These are phyloP conservation scores for Phaetusa simplex DNA, from an alignment of 2,113 vertebrate species.

Conservation along the genomic window DNA sequence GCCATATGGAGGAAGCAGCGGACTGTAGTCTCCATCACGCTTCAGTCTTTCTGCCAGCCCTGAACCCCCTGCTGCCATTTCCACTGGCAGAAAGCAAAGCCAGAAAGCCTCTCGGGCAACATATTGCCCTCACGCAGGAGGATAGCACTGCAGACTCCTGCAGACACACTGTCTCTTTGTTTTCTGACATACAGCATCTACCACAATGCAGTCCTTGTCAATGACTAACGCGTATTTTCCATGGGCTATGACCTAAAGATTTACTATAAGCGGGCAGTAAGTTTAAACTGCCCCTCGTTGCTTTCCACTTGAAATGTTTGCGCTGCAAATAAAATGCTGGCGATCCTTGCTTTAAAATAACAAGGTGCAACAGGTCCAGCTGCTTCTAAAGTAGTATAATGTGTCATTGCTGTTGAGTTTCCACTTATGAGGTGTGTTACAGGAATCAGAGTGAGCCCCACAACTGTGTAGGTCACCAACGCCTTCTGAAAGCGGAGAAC, in stretches of 20 bases:
- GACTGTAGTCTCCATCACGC: accelerated
- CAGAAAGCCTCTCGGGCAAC: background rate
- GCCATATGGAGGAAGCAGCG: background rate
- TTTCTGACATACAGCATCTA: background rate
- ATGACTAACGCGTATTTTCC: accelerated
- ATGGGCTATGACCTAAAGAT: background rate
- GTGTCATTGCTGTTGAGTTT: background rate
- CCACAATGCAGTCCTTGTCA: background rate
- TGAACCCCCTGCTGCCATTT: accelerated
- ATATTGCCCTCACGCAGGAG: background rate
- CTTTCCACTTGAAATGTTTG: background rate
- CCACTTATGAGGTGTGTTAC: background rate
- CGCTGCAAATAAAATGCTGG: background rate
- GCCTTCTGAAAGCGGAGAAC: background rate
- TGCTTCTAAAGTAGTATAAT: background rate
- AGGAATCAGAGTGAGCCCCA: background rate
- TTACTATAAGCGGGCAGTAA: background rate
- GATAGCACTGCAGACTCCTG: background rate
- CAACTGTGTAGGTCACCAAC: background rate
- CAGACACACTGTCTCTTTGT: background rate
- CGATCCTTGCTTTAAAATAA: background rate
- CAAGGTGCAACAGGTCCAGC: background rate
- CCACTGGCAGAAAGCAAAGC: background rate
- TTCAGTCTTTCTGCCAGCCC: background rate
- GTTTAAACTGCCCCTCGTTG: background rate